These are phyloP conservation scores for Aleiodes leptofemur DNA, from an alignment of 2,888 invertebrate species.

Conservation along the genomic window DNA sequence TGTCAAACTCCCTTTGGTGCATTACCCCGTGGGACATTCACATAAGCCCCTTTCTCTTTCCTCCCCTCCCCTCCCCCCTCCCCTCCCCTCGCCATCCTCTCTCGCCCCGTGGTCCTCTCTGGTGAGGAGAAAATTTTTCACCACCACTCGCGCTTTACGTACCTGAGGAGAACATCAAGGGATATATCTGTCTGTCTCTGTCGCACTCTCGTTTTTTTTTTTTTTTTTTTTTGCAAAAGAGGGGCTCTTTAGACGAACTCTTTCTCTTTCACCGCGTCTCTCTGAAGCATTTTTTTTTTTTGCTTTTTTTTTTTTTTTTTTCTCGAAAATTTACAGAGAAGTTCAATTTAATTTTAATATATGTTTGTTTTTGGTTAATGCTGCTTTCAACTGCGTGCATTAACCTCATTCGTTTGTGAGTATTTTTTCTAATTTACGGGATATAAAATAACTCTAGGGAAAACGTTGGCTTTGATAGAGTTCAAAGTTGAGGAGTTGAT, in stretches of 20 bases:
- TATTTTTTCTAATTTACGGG: no score
- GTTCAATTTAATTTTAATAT: not conserved
- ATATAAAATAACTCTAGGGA: no score
- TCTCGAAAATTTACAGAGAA: not conserved
- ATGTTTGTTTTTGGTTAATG: no score
- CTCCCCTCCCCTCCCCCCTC: not conserved
- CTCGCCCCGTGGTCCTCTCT: no score
- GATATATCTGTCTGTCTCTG: slow-evolving; percentile 21
- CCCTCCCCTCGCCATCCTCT: no score
- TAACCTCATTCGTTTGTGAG: no score
- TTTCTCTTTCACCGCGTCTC: not conserved
- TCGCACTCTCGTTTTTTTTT: no score
- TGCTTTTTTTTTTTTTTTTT: slow-evolving; percentile 48
- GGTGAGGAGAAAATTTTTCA: not conserved
- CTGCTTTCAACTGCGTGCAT: no score
- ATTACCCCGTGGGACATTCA: not conserved
- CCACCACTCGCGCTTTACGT: slow-evolving; percentile 1
- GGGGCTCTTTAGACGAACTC: no score
- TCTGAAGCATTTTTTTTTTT: slow-evolving; percentile 44
- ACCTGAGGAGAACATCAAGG: slow-evolving; percentile 54
- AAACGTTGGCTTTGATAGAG: no score
- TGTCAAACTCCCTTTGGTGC: slow-evolving; percentile 17
- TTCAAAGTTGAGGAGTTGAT: no score
- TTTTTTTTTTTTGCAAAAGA: no score
- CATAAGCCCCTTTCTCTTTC: not conserved